These are phyloP conservation scores for Notechis scutatus DNA, from an alignment of 2,113 vertebrate species.

Conservation along the genomic window DNA sequence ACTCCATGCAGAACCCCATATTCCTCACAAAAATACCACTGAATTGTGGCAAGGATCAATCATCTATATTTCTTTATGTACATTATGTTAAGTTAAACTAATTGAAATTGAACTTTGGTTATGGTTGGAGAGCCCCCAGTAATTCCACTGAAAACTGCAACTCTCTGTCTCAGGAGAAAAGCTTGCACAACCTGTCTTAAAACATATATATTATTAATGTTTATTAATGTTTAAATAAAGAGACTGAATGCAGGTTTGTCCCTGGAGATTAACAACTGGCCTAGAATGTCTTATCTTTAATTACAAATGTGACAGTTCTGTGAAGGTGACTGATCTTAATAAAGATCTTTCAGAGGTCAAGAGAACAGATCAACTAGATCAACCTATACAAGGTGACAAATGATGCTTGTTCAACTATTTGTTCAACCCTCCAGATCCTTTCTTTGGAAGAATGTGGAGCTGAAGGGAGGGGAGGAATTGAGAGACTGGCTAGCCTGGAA, in stretches of 20 bases:
- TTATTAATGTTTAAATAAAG: background rate
- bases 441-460: background rate
- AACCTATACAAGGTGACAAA: background rate
- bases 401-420: background rate
- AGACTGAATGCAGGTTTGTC: background rate
- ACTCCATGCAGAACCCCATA: background rate
- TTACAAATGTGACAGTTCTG: background rate
- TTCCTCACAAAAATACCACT: background rate
- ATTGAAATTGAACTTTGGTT: background rate
- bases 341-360: background rate
- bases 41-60: background rate
- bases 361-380: background rate
- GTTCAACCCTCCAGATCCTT: background rate
- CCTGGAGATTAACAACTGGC: background rate
- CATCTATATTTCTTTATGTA: background rate
- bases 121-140: background rate
- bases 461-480: background rate
- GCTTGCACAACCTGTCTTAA: background rate
- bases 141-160: background rate
- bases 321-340: background rate
- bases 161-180: background rate
- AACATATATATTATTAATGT: background rate
- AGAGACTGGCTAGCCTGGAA: background rate
- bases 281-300: background rate
- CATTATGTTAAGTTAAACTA: background rate